Evolutionary conservation across 2,888 invertebrate species (phyloP).

Genomic region (Tribolium freemani): DNA sequence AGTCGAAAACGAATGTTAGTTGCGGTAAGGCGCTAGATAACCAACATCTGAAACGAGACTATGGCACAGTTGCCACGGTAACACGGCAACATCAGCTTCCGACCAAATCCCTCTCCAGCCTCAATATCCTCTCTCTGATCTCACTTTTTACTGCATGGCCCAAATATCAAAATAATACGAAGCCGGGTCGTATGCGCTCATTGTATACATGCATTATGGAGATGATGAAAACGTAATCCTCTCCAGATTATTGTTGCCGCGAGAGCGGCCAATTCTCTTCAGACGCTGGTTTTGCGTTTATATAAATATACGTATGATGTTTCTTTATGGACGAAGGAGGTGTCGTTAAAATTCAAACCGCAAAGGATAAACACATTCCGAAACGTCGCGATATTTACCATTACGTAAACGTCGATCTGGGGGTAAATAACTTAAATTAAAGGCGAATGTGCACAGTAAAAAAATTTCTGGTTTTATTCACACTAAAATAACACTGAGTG

Average conservation of each 20-base stretch:
- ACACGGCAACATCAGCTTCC: slow-evolving; percentile 42
- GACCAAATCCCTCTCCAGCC: slow-evolving; percentile 60
- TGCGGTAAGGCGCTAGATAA: slow-evolving; percentile 65
- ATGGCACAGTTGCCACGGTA: slow-evolving; percentile 59
- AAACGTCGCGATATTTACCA: slow-evolving; percentile 29
- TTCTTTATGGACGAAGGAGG: slow-evolving; percentile 57
- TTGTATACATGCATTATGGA: slow-evolving; percentile 61
- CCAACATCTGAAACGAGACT: slow-evolving; percentile 58
- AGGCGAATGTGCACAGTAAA: too few relatives aligned
- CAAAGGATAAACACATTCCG: slow-evolving; percentile 48
- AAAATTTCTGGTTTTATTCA: too few relatives aligned
- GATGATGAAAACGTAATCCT: slow-evolving; percentile 64
- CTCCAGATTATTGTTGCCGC: slow-evolving; percentile 62
- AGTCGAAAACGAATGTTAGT: slow-evolving; percentile 64
- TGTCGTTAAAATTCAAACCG: slow-evolving; percentile 57
- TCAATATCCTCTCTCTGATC: slow-evolving; percentile 62
- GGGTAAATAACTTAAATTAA: too few relatives aligned
- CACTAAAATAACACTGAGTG: too few relatives aligned
- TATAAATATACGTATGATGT: slow-evolving; percentile 58
- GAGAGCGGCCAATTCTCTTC: slow-evolving; percentile 53
- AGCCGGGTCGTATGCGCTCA: slow-evolving; percentile 53
- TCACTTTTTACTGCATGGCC: slow-evolving; percentile 61
- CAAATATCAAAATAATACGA: slow-evolving; percentile 63
- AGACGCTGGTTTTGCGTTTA: slow-evolving; percentile 51
- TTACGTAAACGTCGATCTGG: too few relatives aligned